phyloP scores from a whole-genome alignment of 1,140 invertebrate species.

The Brachystomella parvula region DNA sequence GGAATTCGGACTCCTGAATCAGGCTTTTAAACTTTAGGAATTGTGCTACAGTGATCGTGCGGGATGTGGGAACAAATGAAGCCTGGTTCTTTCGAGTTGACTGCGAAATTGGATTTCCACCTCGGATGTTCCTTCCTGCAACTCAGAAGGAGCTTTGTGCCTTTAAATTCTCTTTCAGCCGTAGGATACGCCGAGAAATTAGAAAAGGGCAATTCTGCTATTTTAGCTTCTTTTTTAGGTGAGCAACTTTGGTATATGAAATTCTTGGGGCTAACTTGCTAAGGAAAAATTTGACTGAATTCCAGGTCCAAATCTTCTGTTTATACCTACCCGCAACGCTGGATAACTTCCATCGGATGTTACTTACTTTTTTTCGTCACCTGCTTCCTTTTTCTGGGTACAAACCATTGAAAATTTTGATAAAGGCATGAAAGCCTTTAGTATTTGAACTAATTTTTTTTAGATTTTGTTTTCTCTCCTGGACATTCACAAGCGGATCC shows the following conservation, averaged over 20 bases:
- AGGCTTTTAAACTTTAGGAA: conserved; percentile 1
- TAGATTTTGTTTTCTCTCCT: conserved; percentile 1
- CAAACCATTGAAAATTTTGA: neutral
- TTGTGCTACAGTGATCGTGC: conserved; percentile 8
- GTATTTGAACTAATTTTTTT: neutral
- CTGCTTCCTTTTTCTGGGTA: conserved; percentile 7
- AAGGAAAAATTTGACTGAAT: neutral
- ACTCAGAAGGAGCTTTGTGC: neutral
- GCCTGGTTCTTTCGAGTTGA: conserved; percentile 8
- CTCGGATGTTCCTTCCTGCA: neutral
- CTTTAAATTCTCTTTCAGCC: conserved; percentile 1
- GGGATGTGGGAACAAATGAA: conserved; percentile 3
- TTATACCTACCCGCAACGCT: neutral
- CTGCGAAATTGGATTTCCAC: neutral
- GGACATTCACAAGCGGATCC: neutral
- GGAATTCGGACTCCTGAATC: neutral
- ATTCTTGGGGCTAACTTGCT: neutral
- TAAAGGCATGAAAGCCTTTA: neutral
- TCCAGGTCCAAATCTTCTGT: conserved; percentile 1
- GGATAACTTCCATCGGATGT: neutral
- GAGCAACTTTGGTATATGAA: neutral
- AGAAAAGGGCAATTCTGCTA: neutral
- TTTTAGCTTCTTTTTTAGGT: conserved; percentile 5
- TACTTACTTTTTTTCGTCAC: neutral
- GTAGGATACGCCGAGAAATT: conserved; percentile 4